Conservation (phyloP, 2,888 invertebrate genomes). For the Cheilosia pagana region DNA sequence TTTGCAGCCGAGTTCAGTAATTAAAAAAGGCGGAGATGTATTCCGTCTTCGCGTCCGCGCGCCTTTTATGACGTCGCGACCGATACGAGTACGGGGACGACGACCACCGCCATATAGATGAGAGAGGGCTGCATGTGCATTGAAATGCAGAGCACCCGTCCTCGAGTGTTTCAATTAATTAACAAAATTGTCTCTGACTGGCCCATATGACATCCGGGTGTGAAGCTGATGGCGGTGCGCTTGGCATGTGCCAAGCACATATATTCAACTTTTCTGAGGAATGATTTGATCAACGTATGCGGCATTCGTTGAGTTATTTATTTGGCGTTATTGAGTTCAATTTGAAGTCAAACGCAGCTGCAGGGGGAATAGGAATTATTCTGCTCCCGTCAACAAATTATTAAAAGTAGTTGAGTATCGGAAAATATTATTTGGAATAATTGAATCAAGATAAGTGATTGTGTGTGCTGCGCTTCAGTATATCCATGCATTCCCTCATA, state of each 20-base stretch:
- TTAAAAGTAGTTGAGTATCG: too few relatives aligned
- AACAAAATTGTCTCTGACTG: conserved; percentile 70
- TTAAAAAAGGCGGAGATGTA: conserved; percentile 64
- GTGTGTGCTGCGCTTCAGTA: too few relatives aligned
- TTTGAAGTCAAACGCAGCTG: conserved; percentile 13
- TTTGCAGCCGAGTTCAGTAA: conserved; percentile 38
- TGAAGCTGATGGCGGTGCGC: conserved; percentile 50
- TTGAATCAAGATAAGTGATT: too few relatives aligned
- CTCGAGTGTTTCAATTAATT: conserved; percentile 69
- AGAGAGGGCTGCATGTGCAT: conserved; percentile 35
- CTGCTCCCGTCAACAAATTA: background rate
- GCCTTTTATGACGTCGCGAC: conserved; percentile 22
- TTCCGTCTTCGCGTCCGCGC: conserved; percentile 45
- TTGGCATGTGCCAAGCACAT: conserved; percentile 68
- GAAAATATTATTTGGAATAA: too few relatives aligned
- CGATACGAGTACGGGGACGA: background rate
- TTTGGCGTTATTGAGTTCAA: conserved; percentile 54
- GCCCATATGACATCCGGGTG: conserved; percentile 73
- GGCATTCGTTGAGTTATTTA: conserved; percentile 51
- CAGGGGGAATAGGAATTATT: background rate
- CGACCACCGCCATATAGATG: conserved; percentile 58
- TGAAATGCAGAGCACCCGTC: conserved; percentile 69
- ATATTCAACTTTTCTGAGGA: conserved; percentile 12
- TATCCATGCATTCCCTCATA: too few relatives aligned
- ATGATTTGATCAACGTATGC: conserved; percentile 27